These are phyloP conservation scores for Ranitomeya variabilis DNA, from an alignment of 2,113 vertebrate genomes.

Conservation along the genomic window DNA sequence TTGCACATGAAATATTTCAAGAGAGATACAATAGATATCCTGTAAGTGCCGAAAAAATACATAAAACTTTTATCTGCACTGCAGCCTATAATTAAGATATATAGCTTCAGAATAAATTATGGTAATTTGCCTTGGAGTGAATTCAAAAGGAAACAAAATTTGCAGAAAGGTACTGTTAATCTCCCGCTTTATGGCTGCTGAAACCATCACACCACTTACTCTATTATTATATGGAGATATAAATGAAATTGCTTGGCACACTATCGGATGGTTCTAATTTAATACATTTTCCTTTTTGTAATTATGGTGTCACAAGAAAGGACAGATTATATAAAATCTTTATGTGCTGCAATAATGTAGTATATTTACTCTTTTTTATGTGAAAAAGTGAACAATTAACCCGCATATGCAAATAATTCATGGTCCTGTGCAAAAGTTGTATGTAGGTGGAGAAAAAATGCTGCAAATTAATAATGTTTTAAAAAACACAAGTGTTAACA, in stretches of 20 bases:
- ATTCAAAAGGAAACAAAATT: conserved; percentile 33
- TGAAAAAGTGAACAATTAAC: background rate
- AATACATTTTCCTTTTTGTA: background rate
- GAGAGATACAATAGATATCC: background rate
- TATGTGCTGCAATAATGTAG: background rate
- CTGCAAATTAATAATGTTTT: too few species aligned
- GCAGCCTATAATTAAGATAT: conserved; percentile 37
- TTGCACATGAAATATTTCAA: background rate
- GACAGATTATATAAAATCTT: background rate
- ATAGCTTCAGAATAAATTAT: conserved; percentile 27
- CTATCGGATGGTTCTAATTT: background rate
- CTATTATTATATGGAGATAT: conserved; percentile 13
- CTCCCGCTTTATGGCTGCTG: conserved; percentile 6
- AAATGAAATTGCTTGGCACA: conserved; percentile 19
- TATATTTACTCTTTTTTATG: background rate
- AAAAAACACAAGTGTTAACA: too few species aligned
- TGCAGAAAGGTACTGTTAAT: conserved; percentile 28
- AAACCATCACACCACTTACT: conserved; percentile 18
- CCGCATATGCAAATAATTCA: too few species aligned
- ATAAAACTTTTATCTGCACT: conserved; percentile 29
- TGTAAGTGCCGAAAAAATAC: conserved; percentile 1
- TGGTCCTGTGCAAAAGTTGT: too few species aligned
- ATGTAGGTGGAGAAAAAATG: too few species aligned
- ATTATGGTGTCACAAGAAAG: conserved; percentile 25
- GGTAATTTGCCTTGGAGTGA: conserved; percentile 28